Evolutionary conservation across 2,888 invertebrate species (phyloP), one percentile per base, ranked within the genome.

Genomic region (Hypomecis punctinalis): DNA sequence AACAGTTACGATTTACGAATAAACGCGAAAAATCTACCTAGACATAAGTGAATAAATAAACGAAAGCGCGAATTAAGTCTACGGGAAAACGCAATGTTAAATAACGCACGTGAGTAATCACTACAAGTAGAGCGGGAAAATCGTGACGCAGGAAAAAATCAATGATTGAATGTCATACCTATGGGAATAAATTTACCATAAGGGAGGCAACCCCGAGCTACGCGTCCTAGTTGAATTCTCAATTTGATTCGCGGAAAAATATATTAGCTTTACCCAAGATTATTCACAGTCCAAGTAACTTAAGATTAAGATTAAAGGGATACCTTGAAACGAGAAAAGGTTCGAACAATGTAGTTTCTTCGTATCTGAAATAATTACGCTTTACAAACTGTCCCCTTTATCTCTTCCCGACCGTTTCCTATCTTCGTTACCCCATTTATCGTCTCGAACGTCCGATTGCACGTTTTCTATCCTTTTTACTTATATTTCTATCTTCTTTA

Each of bases 91-190:
- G 9, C n/a, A 23, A 33, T n/a, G 58, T 59, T 59, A 54, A 55
- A 59, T 60, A 55, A 64, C 35, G 35, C 51, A 61, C 61, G 53
- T 53, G 53, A 66, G 57, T 61, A 61, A 61, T 66, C 65, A 53
- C 61, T 52, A 51, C n/a, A 10, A 60, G 51, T 36, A 54, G 68
- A 69, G 51, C 71, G 69, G 70, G 70, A 74, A 78, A 78, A 77
- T 76, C 51, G 62, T 62, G 66, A 61, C 62, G 55, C 66, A 69
- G 64, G 77, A 75, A 74, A 80, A 80, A 88, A 83, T 87, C 90
- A 88, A 90, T 91, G 92, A 93, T 91, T 90, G 90, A 90, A 86
- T 84, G 86, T 83, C 87, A 86, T 90, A 87, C 92, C 90, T 87
- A 78, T 82, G 91, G 91, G 93, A 93, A 92, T 92, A 91, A 84